phyloP scores from a whole-genome alignment of 2,888 invertebrate genomes.

The Scrobipalpa costella region DNA sequence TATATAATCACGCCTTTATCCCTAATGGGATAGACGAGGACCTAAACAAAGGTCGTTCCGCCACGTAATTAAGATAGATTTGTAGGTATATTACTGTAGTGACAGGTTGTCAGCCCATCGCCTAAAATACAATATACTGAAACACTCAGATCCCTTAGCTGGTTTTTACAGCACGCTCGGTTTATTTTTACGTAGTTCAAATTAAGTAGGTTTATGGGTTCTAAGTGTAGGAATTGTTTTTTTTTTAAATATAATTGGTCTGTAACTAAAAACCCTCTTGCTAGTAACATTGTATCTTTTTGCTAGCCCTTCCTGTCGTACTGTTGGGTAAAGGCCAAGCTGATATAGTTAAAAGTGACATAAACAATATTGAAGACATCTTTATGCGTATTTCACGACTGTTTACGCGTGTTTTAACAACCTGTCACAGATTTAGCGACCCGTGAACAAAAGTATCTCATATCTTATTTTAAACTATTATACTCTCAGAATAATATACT shows the following conservation, averaged over 20 bases:
- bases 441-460: background rate
- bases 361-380: conserved; percentile 11
- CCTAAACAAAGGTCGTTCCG: too few relatives aligned
- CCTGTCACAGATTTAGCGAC: conserved; percentile 10
- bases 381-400: conserved; percentile 13
- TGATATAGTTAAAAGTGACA: conserved; percentile 7
- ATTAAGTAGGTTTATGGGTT: too few relatives aligned
- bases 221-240: too few relatives aligned
- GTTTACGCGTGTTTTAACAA: conserved; percentile 13
- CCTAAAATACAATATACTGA: too few relatives aligned
- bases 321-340: background rate
- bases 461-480: background rate
- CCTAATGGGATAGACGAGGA: too few relatives aligned
- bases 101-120: too few relatives aligned
- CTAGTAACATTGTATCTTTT: background rate
- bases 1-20: too few relatives aligned
- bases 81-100: too few relatives aligned
- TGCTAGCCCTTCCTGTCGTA: background rate
- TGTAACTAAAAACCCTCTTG: background rate
- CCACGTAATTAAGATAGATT: too few relatives aligned
- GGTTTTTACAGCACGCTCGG: too few relatives aligned
- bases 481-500: background rate
- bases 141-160: too few relatives aligned
- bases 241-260: background rate
- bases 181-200: too few relatives aligned